Evolutionary conservation across 2,888 invertebrate genomes (phyloP).

Genomic region (Melanophora roralis): DNA sequence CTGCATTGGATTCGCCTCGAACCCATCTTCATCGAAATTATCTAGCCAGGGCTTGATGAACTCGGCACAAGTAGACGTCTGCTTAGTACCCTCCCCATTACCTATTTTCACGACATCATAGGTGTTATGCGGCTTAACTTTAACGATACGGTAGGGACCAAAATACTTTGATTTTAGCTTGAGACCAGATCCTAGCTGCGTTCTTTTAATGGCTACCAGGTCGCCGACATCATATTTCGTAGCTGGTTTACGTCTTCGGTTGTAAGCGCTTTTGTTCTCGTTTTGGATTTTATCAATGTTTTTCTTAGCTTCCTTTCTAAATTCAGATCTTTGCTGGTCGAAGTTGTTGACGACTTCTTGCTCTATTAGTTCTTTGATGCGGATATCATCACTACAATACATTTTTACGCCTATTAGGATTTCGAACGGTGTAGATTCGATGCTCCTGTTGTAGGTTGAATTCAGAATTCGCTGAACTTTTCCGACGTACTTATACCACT

Average conservation of each 20-base stretch:
- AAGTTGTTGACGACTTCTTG: slow-evolving; percentile 13
- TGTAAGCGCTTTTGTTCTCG: slow-evolving; percentile 43
- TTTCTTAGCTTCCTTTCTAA: slow-evolving; percentile 23
- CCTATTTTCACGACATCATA: slow-evolving; percentile 17
- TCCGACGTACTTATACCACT: slow-evolving; percentile 18
- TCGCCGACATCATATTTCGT: slow-evolving; percentile 7
- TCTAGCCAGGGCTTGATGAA: slow-evolving; percentile 49
- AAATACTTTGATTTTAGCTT: no score
- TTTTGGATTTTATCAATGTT: slow-evolving; percentile 24
- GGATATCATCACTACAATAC: background rate
- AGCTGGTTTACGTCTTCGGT: slow-evolving; percentile 30
- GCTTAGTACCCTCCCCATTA: slow-evolving; percentile 31
- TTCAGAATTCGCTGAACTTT: slow-evolving; percentile 33
- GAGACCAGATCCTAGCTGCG: slow-evolving; percentile 23
- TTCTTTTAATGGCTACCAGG: slow-evolving; percentile 33
- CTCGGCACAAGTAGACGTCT: slow-evolving; percentile 35
- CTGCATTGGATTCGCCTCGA: no score
- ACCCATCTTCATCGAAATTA: slow-evolving; percentile 43
- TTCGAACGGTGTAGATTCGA: background rate
- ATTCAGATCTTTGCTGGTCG: slow-evolving; percentile 28
- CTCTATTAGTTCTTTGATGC: slow-evolving; percentile 16
- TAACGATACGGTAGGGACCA: slow-evolving; percentile 12
- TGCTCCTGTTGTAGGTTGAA: slow-evolving; percentile 29
- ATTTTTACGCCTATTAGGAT: background rate
- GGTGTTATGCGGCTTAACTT: slow-evolving; percentile 20